These are phyloP conservation scores for Globodera ellingtonae DNA, from an alignment of 1,140 invertebrate species.

Conservation along the genomic window DNA sequence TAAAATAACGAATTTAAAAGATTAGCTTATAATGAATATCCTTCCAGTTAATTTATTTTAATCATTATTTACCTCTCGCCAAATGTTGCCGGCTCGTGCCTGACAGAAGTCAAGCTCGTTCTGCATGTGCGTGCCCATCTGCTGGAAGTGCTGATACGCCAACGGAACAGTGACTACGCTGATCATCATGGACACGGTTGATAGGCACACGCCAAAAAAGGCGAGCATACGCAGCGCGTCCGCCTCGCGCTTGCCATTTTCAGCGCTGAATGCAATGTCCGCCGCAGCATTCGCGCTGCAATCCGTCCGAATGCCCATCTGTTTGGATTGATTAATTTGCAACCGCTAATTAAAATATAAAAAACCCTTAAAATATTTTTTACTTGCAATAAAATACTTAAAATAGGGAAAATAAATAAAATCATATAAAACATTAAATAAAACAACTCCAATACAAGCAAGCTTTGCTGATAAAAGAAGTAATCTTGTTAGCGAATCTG, in stretches of 20 bases:
- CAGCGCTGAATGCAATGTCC: neutral
- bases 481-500: no score
- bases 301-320: neutral
- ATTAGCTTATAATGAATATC: no score
- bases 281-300: neutral
- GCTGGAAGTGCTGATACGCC: conserved; percentile 52
- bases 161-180: conserved; percentile 56
- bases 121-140: conserved; percentile 60
- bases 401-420: no score
- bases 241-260: neutral
- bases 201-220: neutral
- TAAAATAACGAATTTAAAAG: no score
- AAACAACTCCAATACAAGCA: no score
- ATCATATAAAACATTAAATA: no score
- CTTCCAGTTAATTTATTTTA: no score
- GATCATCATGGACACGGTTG: conserved; percentile 28
- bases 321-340: neutral
- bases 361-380: no score
- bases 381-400: no score
- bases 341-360: no score
- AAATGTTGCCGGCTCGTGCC: conserved; percentile 57
- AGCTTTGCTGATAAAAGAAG: no score
- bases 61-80: conserved; percentile 50
- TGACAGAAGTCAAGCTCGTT: conserved; percentile 61
- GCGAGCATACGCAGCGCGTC: neutral